These are phyloP conservation scores for Nycticorax nycticorax DNA, from an alignment of 2,113 vertebrate genomes.

Conservation along the genomic window DNA sequence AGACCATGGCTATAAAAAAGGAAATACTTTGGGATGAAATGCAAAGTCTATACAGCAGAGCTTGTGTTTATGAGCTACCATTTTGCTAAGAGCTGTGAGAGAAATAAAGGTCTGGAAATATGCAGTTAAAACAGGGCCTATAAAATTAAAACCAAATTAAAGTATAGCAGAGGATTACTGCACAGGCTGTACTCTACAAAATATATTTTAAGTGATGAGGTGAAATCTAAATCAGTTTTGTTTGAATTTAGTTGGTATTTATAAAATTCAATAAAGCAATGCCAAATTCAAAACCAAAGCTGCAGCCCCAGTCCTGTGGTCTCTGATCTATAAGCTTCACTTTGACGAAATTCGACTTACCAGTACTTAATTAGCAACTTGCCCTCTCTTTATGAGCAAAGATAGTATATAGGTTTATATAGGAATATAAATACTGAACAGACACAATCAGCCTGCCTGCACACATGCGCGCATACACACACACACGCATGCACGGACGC, in stretches of 20 bases:
- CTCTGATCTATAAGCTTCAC: conserved; percentile 61
- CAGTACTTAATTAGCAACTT: conserved; percentile 73
- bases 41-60: conserved; percentile 96
- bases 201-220: conserved; percentile 83
- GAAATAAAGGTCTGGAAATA: conserved; percentile 89
- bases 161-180: conserved; percentile 85
- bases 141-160: conserved; percentile 92
- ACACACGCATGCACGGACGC: not conserved
- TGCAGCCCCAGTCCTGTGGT: conserved; percentile 57
- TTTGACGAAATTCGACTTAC: conserved; percentile 68
- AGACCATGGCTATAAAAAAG: conserved; percentile 92
- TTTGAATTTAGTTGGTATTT: conserved; percentile 80
- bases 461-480: not conserved
- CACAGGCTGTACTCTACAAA: conserved; percentile 80
- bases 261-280: conserved; percentile 76
- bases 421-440: conserved; percentile 30
- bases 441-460: not conserved
- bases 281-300: conserved; percentile 71
- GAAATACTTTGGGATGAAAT: conserved; percentile 96
- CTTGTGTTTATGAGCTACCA: conserved; percentile 93
- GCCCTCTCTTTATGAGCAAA: conserved; percentile 29
- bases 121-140: conserved; percentile 87
- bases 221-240: conserved; percentile 80
- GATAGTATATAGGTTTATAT: conserved; percentile 18
- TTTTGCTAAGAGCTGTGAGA: conserved; percentile 88